Conservation (phyloP, 2,113 vertebrate species). For the Hylia prasina region DNA sequence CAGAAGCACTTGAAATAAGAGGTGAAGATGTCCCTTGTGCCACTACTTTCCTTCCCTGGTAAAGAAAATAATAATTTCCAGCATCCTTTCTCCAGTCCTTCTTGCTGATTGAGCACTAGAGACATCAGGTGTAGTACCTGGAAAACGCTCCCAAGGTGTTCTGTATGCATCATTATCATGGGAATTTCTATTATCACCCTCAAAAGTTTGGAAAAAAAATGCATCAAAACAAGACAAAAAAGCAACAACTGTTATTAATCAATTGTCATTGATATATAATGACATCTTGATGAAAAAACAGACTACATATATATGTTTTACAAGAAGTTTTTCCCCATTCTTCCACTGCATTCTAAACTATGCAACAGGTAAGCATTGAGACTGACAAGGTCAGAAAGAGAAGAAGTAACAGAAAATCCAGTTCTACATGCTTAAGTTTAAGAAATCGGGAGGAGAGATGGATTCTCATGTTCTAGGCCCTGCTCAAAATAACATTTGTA, state of each 20-base stretch:
- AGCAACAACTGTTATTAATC: not conserved
- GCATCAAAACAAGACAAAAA: not conserved
- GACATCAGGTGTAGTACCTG: not conserved
- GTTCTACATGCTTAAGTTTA: not conserved
- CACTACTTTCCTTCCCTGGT: not conserved
- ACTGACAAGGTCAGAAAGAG: not conserved
- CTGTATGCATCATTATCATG: not conserved
- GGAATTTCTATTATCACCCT: not conserved
- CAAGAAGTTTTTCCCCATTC: not conserved
- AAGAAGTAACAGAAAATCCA: not conserved
- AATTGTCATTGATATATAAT: not conserved
- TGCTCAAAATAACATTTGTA: not conserved
- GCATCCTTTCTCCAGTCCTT: not conserved
- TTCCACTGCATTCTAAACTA: not conserved
- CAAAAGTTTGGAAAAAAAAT: rapidly evolving
- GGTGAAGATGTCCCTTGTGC: not conserved
- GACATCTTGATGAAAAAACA: not conserved
- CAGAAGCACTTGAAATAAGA: not conserved
- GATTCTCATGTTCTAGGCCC: not conserved
- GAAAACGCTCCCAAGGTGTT: not conserved
- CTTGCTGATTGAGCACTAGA: not conserved
- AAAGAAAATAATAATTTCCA: not conserved
- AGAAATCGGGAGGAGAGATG: not conserved
- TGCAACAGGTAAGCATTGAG: not conserved
- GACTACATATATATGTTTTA: not conserved